Percentiles rank a stretch among this genome's conserved stretches.
These are phyloP conservation scores for Lepeophtheirus nordmannii DNA, from an alignment of 2,888 invertebrate species.

Conservation along the genomic window DNA sequence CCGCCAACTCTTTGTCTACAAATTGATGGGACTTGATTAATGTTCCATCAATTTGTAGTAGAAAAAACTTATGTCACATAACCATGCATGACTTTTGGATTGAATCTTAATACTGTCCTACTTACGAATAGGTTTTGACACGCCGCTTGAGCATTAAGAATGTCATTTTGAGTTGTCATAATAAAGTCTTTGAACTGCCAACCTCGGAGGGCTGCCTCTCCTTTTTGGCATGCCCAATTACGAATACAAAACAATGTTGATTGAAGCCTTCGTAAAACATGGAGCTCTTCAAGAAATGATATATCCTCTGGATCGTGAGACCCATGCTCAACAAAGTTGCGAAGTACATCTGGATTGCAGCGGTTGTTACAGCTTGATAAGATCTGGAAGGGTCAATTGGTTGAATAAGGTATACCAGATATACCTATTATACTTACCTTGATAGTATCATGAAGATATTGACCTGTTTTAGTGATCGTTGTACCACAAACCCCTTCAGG, in stretches of 20 bases:
- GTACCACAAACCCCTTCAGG: conserved; percentile 10
- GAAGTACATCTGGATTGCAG: conserved; percentile 14
- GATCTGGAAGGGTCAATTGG: not conserved
- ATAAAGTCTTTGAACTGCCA: conserved; percentile 20
- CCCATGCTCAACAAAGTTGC: conserved; percentile 23
- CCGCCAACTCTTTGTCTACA: no score
- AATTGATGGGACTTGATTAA: no score
- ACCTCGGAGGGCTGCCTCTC: not conserved
- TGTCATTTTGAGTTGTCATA: conserved; percentile 17
- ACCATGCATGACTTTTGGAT: no score
- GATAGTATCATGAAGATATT: conserved; percentile 18
- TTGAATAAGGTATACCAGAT: no score
- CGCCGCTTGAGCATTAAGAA: conserved; percentile 13
- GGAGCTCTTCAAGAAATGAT: conserved; percentile 22
- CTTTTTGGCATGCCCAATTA: conserved; percentile 10
- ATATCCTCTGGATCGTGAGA: conserved; percentile 22
- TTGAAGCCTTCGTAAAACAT: conserved; percentile 16
- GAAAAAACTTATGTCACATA: no score
- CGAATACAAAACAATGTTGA: conserved; percentile 20
- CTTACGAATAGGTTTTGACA: not conserved
- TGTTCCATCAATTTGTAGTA: no score
- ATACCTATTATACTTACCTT: conserved; percentile 1
- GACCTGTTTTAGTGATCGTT: conserved; percentile 14
- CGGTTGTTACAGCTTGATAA: conserved; percentile 15
- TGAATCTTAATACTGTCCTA: not conserved